Evolutionary conservation across 2,113 vertebrate genomes (phyloP).

Genomic region (Prunella fulvescens): DNA sequence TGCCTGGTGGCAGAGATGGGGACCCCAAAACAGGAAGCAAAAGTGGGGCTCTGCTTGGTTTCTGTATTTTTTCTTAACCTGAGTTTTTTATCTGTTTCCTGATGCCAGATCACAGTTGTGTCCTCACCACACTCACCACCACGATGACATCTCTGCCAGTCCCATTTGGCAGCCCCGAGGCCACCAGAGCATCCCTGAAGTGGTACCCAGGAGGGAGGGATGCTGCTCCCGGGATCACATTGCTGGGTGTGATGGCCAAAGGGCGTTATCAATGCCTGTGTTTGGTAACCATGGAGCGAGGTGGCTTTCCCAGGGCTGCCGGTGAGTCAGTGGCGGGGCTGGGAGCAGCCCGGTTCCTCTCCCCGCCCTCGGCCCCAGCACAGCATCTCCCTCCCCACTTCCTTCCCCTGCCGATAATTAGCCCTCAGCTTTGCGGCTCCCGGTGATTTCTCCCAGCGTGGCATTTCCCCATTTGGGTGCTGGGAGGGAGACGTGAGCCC

Average conservation of each 20-base stretch:
- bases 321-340: not conserved
- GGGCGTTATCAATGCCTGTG: not conserved
- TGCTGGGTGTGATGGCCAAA: not conserved
- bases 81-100: not conserved
- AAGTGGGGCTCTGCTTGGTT: not conserved
- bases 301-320: not conserved
- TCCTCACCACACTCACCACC: accelerated
- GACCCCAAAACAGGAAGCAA: slow-evolving; percentile 38
- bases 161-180: accelerated
- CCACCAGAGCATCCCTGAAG: not conserved
- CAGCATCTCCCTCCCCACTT: slow-evolving; percentile 35
- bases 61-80: not conserved
- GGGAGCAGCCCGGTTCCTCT: slow-evolving; percentile 10
- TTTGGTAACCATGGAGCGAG: not conserved
- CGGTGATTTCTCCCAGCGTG: not conserved
- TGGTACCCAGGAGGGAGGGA: not conserved
- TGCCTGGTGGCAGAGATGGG: not conserved
- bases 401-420: not conserved
- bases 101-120: not conserved
- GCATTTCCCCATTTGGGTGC: not conserved
- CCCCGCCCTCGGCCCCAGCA: slow-evolving; percentile 3
- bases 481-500: not conserved
- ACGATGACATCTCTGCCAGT: accelerated
- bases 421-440: not conserved
- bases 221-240: not conserved